Conservation (phyloP, 2,113 vertebrate species). For the Tylochromis polylepis region DNA sequence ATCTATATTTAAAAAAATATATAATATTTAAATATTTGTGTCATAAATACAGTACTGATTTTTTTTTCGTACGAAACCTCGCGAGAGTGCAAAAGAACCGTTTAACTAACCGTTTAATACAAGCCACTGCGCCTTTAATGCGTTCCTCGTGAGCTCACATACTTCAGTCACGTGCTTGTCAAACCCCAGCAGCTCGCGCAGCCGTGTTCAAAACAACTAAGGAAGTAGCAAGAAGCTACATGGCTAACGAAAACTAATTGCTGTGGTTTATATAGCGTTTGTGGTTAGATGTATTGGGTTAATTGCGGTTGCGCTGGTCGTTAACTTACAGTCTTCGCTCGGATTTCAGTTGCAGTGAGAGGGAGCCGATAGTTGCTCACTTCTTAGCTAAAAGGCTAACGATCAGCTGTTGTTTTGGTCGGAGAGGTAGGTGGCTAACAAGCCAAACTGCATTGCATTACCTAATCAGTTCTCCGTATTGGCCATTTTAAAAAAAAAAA, state of each 20-base stretch:
- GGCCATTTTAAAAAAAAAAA: background rate
- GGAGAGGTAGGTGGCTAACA: background rate
- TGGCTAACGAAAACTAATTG: background rate
- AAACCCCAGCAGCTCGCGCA: conserved; percentile 27
- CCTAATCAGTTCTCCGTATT: background rate
- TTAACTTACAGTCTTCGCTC: background rate
- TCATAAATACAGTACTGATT: background rate
- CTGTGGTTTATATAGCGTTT: no score
- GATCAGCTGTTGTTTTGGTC: conserved; percentile 58
- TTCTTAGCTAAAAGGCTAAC: conserved; percentile 42
- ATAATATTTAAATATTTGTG: background rate
- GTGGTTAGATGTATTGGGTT: background rate
- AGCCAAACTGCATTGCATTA: background rate
- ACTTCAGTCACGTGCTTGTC: conserved; percentile 70
- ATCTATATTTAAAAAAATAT: background rate
- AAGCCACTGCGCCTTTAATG: conserved; percentile 48
- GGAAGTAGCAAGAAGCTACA: conserved; percentile 47
- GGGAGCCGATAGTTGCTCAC: conserved; percentile 17
- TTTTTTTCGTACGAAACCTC: background rate
- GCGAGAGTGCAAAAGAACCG: background rate
- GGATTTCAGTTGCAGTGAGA: background rate
- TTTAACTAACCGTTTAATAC: background rate
- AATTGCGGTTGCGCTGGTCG: background rate
- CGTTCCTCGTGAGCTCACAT: conserved; percentile 58
- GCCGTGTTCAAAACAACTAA: conserved; percentile 17